Evolutionary conservation across 2,113 vertebrate genomes (phyloP).

Genomic region (Cyanoderma ruficeps): DNA sequence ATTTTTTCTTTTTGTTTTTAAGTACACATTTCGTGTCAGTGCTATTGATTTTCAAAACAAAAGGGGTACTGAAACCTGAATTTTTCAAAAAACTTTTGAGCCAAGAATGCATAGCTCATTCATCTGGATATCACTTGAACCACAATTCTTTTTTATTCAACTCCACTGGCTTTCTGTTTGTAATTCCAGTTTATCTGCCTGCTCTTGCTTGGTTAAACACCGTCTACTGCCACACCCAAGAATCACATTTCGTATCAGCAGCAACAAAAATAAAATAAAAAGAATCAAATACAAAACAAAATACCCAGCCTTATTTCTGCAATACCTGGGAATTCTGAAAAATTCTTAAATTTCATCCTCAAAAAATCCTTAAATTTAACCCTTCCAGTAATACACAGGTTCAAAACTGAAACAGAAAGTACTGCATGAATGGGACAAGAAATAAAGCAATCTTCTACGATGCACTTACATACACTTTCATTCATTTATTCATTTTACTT

Average conservation of each 20-base stretch:
- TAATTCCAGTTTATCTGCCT: neutral
- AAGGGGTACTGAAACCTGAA: neutral
- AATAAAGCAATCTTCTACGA: fast-evolving
- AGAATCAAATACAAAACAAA: neutral
- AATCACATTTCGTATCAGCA: neutral
- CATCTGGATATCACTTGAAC: neutral
- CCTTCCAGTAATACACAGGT: neutral
- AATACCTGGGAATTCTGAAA: neutral
- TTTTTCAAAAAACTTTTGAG: neutral
- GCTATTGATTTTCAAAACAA: conserved; percentile 1
- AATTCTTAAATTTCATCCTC: neutral
- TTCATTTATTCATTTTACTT: neutral
- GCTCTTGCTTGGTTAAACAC: neutral
- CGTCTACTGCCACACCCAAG: neutral
- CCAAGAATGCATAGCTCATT: neutral
- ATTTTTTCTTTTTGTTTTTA: neutral
- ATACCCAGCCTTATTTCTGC: neutral
- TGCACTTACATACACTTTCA: neutral
- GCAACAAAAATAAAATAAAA: neutral
- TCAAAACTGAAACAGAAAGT: neutral
- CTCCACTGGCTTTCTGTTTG: neutral
- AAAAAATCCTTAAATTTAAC: neutral
- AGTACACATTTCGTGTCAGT: neutral
- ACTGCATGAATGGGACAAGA: neutral
- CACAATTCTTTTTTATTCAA: neutral